These are phyloP conservation scores for Trichonephila inaurata DNA, from an alignment of 1,140 invertebrate genomes.

Conservation along the genomic window DNA sequence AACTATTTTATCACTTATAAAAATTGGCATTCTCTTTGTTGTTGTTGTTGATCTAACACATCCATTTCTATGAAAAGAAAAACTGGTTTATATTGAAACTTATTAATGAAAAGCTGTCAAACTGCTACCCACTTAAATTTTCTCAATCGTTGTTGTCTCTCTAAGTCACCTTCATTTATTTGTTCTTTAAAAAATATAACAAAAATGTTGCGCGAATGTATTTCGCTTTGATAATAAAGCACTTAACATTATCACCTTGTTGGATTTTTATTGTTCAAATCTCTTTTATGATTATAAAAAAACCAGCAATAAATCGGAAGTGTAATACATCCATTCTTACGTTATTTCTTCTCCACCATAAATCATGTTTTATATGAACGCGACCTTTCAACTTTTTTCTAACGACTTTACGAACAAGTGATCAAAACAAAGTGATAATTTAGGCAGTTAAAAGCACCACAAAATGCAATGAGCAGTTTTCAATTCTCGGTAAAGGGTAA, in stretches of 20 bases:
- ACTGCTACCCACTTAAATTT: neutral
- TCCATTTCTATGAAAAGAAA: neutral
- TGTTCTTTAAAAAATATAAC: neutral
- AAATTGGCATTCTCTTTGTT: neutral
- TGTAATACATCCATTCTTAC: neutral
- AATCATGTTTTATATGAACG: neutral
- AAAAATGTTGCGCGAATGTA: neutral
- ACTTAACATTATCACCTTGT: neutral
- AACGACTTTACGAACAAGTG: neutral
- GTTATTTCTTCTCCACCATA: neutral
- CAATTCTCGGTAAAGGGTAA: neutral
- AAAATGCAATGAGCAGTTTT: neutral
- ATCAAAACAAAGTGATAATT: slow-evolving; percentile 8
- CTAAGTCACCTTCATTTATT: neutral
- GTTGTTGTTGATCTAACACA: neutral
- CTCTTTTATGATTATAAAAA: neutral
- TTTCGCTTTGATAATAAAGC: neutral
- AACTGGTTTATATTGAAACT: neutral
- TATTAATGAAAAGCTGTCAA: neutral
- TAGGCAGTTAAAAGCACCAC: neutral
- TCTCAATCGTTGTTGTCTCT: neutral
- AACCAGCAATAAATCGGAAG: neutral
- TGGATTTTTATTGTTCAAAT: neutral
- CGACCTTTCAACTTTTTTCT: neutral
- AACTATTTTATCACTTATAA: neutral